These are phyloP conservation scores for Olivierus martensii DNA, from an alignment of 1,140 invertebrate genomes.

Conservation along the genomic window DNA sequence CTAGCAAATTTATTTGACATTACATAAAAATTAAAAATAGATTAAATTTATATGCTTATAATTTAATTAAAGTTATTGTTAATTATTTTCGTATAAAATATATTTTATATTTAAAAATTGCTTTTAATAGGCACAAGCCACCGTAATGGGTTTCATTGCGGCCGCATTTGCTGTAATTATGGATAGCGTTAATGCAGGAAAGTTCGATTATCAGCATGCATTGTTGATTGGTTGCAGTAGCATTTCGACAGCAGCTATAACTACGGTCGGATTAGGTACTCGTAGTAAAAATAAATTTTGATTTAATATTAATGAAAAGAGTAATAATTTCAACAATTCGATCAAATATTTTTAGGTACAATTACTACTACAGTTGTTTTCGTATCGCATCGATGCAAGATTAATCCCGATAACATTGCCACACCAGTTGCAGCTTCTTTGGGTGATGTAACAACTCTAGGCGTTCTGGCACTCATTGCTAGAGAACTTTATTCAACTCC, in stretches of 20 bases:
- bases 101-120: no score
- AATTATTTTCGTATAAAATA: no score
- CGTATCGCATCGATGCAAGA: conserved; percentile 39
- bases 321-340: no score
- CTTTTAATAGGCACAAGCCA: conserved; percentile 59
- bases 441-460: conserved; percentile 79
- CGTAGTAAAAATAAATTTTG: neutral
- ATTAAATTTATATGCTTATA: no score
- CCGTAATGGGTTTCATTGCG: conserved; percentile 80
- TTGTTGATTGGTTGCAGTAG: conserved; percentile 73
- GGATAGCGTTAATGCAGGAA: conserved; percentile 63
- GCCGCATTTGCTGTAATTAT: conserved; percentile 70
- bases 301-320: no score
- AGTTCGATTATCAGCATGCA: conserved; percentile 46
- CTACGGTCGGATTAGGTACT: conserved; percentile 40
- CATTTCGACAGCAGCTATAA: conserved; percentile 70
- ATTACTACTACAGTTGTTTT: conserved; percentile 70
- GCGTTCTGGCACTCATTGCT: conserved; percentile 63
- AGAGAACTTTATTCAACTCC: conserved; percentile 50
- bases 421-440: conserved; percentile 92
- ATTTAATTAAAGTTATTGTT: no score
- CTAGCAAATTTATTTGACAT: no score
- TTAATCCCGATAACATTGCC: conserved; percentile 79
- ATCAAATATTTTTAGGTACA: conserved; percentile 41
- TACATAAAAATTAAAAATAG: no score